Base-by-base conservation (phyloP, 2,888 invertebrate genomes). In the Vandiemenella viatica region DNA sequence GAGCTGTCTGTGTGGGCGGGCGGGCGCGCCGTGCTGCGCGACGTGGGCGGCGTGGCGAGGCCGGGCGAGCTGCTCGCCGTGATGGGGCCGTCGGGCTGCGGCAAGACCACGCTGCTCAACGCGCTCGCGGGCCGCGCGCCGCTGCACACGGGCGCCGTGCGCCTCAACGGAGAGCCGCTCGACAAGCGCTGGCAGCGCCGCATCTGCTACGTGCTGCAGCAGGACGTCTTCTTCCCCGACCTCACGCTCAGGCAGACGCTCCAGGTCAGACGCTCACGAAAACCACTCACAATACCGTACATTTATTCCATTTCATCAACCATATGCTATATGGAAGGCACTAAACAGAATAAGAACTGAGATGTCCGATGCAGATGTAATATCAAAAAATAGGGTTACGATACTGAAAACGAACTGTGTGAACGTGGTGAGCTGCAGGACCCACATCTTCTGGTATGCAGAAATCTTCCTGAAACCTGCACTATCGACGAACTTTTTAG, bases 41-140 rank as follows among this genome's bases (percentile, higher is more conserved):
- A 81, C 67, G 78, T 85, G 59, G 79, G 77, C 61, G 85, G 85
- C 37, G 68, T 78, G 57, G 83, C 81, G 56, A 74, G 78, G 58
- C 82, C 83, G 16, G 86, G 86, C 45, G 80, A 85, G 63, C 72
- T 87, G 53, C 67, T 87, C 59, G 86, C 85, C 56, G 78, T 86
- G 53, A 84, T 86, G 82, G 85, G 86, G 55, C 84, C 85, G 23
- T 83, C 82, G 57, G 85, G 32, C 32, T 74, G 75, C 55, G 86
- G 86, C 23, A 87, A 87, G 67, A 85, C 86, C n/a, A 85, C 84
- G 18, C 69, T 87, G 45, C 66, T 87, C 45, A 85, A 85, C 62
- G 76, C 79, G 52, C 69, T 87, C 49, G 80, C 83, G 54, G 85
- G 86, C 0, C 73, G 85, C 53, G 67, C 77, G 45, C 74, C 75